Evolutionary conservation across 2,113 vertebrate genomes (phyloP).

Genomic region (Montifringilla adamsi): DNA sequence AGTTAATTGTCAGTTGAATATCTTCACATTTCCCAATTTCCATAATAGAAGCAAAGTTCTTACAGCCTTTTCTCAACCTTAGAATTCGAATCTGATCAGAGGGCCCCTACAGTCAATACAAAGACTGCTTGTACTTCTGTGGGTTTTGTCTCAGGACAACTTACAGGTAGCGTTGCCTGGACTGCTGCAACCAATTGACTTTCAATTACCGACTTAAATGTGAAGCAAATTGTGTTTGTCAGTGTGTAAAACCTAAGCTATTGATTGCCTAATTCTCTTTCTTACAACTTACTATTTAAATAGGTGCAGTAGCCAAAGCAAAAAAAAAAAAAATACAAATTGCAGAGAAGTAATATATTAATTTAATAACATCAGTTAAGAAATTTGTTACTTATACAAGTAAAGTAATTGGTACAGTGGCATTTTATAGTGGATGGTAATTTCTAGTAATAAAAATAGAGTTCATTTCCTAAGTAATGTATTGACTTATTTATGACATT

Average conservation of each 20-base stretch:
- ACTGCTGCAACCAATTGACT: not conserved
- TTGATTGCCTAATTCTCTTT: conserved; percentile 7
- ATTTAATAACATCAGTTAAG: conserved; percentile 69
- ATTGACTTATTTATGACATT: conserved; percentile 79
- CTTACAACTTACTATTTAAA: conserved; percentile 23
- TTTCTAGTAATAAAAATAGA: conserved; percentile 76
- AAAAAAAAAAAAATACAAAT: conserved; percentile 23
- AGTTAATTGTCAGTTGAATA: not conserved
- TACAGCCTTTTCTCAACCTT: not conserved
- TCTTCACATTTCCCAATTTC: not conserved
- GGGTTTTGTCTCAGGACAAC: not conserved
- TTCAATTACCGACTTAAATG: conserved; percentile 22
- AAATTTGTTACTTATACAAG: conserved; percentile 70
- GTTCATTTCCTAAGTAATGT: conserved; percentile 72
- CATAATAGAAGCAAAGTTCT: not conserved
- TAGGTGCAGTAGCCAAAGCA: not conserved
- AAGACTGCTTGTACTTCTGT: not conserved
- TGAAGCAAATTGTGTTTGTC: conserved; percentile 20
- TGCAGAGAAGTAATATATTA: conserved; percentile 62
- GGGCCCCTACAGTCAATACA: not conserved
- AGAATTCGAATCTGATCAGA: not conserved
- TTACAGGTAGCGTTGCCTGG: not conserved
- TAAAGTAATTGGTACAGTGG: conserved; percentile 65
- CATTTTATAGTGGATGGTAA: conserved; percentile 71
- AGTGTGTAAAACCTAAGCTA: conserved; percentile 4